Evolutionary conservation across 2,888 invertebrate species (phyloP), one percentile per base, ranked within the genome.

Genomic region (Leptopilina drosophilae): DNA sequence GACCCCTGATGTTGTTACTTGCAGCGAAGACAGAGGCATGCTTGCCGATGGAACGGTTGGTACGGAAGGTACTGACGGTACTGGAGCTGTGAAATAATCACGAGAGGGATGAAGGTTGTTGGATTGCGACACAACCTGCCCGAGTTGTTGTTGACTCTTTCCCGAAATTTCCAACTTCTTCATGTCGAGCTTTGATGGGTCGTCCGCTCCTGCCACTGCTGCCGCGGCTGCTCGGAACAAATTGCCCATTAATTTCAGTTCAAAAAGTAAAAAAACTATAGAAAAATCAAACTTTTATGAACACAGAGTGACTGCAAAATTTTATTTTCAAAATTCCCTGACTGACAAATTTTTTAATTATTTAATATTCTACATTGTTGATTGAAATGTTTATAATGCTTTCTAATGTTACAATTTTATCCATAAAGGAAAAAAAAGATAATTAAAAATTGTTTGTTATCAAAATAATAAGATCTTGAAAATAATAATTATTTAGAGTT

Each of bases 171-270:
- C 90, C 49, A 91, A 83, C 84, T 89, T 90, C 79, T 91, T 91
- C 12, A 90, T 78, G 76, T 90, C 89, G 49, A 90, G 83, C 67
- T 90, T 90, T 49, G 91, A 90, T 78, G 87, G 86, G 81, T 90
- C 90, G 80, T 91, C 91, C 7, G 87, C 83, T 65, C 84, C 87
- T 88, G 79, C 14, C 26, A 5, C 53, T 56, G 14, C 53, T 56
- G 14, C 15, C 8, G 76, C 49, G 11, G 12, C 49, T 49, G 12
- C 49, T 49, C 12, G 11, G 11, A 49, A 49, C 66, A 78, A 78
- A 64, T 82, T 42, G 20, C 2, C 3, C 7, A 33, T 77, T 46
- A 76, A 14, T 56, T 56, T 20, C 1, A 20, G 20, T 20, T 20
- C 0, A 20, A 20, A 20, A 1, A 20, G 20, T 20, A 20, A 20